A percentile compares a stretch with the other conserved stretches of the same genome.
phyloP scores from a whole-genome alignment of 2,888 invertebrate genomes.

The Opisthograptis luteolata region DNA sequence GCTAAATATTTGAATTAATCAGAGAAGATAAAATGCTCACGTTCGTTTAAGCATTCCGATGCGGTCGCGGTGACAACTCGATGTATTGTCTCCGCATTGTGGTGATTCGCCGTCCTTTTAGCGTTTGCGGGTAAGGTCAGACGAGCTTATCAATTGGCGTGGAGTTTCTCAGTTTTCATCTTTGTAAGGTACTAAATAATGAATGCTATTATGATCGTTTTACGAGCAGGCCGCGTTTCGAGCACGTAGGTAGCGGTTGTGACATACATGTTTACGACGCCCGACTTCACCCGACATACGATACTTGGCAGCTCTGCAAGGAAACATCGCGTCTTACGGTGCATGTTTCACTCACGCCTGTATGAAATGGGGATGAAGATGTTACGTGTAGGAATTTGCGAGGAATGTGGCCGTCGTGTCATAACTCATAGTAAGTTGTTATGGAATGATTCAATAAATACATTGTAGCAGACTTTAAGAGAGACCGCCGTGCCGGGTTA shows the following conservation, averaged over 20 bases:
- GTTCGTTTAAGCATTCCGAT: conserved; percentile 79
- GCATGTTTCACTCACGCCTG: conserved; percentile 64
- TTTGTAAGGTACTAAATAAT: conserved; percentile 48
- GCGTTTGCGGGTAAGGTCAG: conserved; percentile 31
- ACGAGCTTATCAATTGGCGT: conserved; percentile 44
- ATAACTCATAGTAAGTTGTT: conserved; percentile 34
- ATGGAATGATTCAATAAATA: conserved; percentile 31
- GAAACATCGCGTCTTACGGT: conserved; percentile 62
- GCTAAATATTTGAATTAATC: conserved; percentile 84
- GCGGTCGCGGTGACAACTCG: conserved; percentile 81
- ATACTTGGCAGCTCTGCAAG: conserved; percentile 71
- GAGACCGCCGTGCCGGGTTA: conserved; percentile 7
- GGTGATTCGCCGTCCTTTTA: conserved; percentile 48
- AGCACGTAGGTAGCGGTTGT: conserved; percentile 68
- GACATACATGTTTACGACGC: conserved; percentile 77
- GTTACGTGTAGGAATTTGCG: conserved; percentile 71
- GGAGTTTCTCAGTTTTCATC: conserved; percentile 43
- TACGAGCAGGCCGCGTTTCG: conserved; percentile 58
- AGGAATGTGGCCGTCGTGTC: conserved; percentile 32
- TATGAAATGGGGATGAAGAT: conserved; percentile 69
- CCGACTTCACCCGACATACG: conserved; percentile 68
- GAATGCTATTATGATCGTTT: conserved; percentile 64
- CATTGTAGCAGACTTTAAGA: conserved; percentile 3
- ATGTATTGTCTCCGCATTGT: conserved; percentile 79
- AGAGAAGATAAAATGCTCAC: conserved; percentile 81